phyloP scores from a whole-genome alignment of 1,140 invertebrate species.

The Aphidius ervi region DNA sequence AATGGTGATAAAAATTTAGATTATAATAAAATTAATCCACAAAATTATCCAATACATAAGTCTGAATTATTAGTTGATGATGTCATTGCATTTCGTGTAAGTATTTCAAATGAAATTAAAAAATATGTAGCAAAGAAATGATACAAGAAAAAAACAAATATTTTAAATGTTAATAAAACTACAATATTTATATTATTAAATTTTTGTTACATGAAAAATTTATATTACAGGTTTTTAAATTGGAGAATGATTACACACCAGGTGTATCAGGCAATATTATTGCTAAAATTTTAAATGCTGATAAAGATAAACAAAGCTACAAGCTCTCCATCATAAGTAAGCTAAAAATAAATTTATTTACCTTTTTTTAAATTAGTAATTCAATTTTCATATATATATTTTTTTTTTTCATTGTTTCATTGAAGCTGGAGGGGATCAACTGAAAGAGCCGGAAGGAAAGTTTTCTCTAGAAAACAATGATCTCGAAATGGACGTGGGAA shows the following conservation, averaged over 20 bases:
- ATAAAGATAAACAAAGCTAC: constrained; percentile 15
- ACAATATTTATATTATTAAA: too few species aligned
- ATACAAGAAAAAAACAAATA: too few species aligned
- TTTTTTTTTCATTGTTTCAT: constrained; percentile 6
- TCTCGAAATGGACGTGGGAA: not conserved
- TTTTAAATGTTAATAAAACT: too few species aligned
- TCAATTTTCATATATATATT: not conserved
- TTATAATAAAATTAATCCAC: constrained; percentile 15
- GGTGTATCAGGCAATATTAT: constrained; percentile 34
- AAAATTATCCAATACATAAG: constrained; percentile 20
- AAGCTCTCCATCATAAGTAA: constrained; percentile 30
- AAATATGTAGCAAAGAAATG: too few species aligned
- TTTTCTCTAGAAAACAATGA: constrained; percentile 28
- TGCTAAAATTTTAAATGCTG: constrained; percentile 24
- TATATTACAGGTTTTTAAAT: constrained; percentile 32
- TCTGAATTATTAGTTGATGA: constrained; percentile 24
- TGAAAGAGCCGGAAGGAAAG: constrained; percentile 34
- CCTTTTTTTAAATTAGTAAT: constrained; percentile 2
- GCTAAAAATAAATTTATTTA: constrained; percentile 13
- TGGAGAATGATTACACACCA: constrained; percentile 33
- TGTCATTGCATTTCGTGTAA: constrained; percentile 37
- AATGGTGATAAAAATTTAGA: not conserved
- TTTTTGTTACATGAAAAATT: constrained; percentile 3
- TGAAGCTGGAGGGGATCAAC: constrained; percentile 33
- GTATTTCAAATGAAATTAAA: constrained; percentile 1